phyloP scores from a whole-genome alignment of 2,888 invertebrate genomes.

The Hydrotaea cyrtoneurina region DNA sequence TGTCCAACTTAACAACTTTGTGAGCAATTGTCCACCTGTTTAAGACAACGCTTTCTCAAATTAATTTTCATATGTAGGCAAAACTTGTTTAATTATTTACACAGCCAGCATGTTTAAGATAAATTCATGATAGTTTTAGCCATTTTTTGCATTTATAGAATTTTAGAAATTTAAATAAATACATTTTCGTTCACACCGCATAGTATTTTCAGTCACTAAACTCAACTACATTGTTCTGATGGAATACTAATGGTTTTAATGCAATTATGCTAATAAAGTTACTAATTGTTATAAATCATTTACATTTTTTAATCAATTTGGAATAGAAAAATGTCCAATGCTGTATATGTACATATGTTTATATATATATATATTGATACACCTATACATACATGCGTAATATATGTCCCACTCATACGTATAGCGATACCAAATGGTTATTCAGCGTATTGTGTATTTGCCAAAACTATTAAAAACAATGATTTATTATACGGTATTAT shows the following conservation, averaged over 20 bases:
- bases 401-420: background rate
- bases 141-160: too few relatives aligned
- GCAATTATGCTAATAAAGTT: background rate
- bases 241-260: background rate
- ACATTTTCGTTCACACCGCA: too few relatives aligned
- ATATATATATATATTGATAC: background rate
- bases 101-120: too few relatives aligned
- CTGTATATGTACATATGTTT: background rate
- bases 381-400: background rate
- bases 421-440: background rate
- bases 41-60: too few relatives aligned
- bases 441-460: constrained; percentile 21
- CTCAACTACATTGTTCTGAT: background rate
- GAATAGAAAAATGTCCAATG: background rate
- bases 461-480: constrained; percentile 48
- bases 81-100: too few relatives aligned
- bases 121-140: too few relatives aligned
- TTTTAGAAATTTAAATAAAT: too few relatives aligned
- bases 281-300: constrained; percentile 4
- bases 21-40: too few relatives aligned
- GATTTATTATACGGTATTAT: constrained; percentile 60
- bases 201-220: background rate
- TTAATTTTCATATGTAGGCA: too few relatives aligned
- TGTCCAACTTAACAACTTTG: too few relatives aligned
- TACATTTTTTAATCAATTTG: background rate